Evolutionary conservation across 2,888 invertebrate genomes (phyloP), one percentile per base, ranked within the genome.

Genomic region (Athrips mouffetella): DNA sequence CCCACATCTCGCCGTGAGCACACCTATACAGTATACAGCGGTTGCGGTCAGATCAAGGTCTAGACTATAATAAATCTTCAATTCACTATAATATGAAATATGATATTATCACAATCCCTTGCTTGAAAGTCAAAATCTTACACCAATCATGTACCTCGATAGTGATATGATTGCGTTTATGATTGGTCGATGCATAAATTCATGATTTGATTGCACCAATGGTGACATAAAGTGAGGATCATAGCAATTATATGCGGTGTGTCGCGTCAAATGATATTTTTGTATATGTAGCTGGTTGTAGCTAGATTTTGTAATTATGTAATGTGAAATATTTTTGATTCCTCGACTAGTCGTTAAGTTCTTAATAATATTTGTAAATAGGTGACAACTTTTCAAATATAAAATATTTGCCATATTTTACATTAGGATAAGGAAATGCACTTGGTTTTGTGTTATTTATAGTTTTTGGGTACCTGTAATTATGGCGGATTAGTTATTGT

Each of bases 271-370:
- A 63, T 58, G 60, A 65, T 68, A 66, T 68, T 68, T 68, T 65
- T 65, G 54, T 62, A 64, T 59, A 51, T 55, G 58, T 62, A 58
- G 49, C 57, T 45, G 44, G 55, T 31, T 50, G 5, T 52, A 53
- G 55, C 45, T 53, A 55, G 50, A 48, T 50, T 44, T 37, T 46
- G 23, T 55, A 53, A 51, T 48, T 52, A 49, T n/a, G n/a, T n/a
- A 47, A 49, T 48, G 55, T 55, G 53, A 57, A 55, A 60, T 63
- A 59, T 53, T 53, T 54, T 63, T 63, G 63, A 70, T 70, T 73
- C 63, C 66, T 70, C 58, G 57, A 60, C 76, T 77, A 76, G 73
- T 76, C 69, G 59, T 67, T 55, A 52, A 37, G 45, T 56, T 48
- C 48, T 57, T 51, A 59, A 58, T 58, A 55, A 55, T 61, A 61